Base-by-base conservation (phyloP, 2,888 invertebrate species). In the Phania funesta region DNA sequence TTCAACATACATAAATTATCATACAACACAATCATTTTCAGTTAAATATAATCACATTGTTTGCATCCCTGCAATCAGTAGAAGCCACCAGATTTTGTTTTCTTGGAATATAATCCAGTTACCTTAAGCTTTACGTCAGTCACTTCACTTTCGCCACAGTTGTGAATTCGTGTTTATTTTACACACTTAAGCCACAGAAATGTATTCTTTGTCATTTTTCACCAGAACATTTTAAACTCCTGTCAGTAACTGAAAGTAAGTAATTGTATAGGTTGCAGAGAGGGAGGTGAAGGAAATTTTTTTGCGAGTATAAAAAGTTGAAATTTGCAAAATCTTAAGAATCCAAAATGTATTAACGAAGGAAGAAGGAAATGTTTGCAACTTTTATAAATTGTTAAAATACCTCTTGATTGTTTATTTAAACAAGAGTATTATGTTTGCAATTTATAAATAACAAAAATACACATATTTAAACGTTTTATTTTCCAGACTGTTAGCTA, bases 371-470 rank as follows among this genome's bases (percentile, higher is more conserved):
- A 48, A 60, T 41, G 18, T 60, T 70, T 65, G 73, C 29, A 58
- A 78, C 60, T 82, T 74, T 68, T 68, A 38, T 20, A 77, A 73
- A 73, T 81, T 82, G 67, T 70, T 65, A 67, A 65, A 82, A 75
- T 78, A 82, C 74, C 78, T 78, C 74, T 65, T 78, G 82, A 82
- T 78, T 78, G 82, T 82, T 78, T 82, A 52, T 64, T 74, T 78
- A 70, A 82, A 75, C 41, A 78, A 74, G 70, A 70, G 70, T 58
- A 74, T 75, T 78, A 70, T 82, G 58, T 82, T 78, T 78, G 44
- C 73, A 16, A 54, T 62, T 68, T 64, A 32, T 44, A 70, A 38
- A 56, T 7, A 60, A 60, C n/a, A n/a, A 71, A 44, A 26, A n/a
- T 60, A 32, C 32, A 76, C 50, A 32, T 52, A 58, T 58, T 74